These are phyloP conservation scores for Cossypha dichroa DNA, from an alignment of 2,797 vertebrate genomes.

Conservation along the genomic window DNA sequence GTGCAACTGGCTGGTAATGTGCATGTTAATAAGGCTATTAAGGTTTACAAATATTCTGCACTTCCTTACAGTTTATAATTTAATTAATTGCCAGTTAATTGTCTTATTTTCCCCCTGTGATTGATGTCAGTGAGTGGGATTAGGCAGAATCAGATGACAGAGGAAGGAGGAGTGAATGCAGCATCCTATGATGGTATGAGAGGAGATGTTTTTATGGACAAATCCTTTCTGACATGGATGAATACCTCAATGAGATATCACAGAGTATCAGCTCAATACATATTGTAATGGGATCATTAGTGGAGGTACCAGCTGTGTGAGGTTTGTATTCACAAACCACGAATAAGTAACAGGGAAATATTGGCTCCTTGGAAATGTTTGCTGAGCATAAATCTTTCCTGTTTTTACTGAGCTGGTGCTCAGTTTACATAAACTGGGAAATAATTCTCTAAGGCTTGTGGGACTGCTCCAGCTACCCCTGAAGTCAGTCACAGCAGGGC, in stretches of 20 bases:
- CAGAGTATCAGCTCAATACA: conserved; percentile 54
- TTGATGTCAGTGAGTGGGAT: conserved; percentile 63
- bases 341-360: conserved; percentile 31
- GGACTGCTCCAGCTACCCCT: not conserved
- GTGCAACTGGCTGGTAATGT: conserved; percentile 13
- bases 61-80: conserved; percentile 58
- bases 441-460: not conserved
- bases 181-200: conserved; percentile 6
- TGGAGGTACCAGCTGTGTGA: conserved; percentile 54
- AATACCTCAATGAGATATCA: conserved; percentile 60
- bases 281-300: conserved; percentile 67
- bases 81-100: conserved; percentile 69
- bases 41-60: conserved; percentile 47
- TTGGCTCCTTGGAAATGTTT: conserved; percentile 60
- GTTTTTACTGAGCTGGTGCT: conserved; percentile 24
- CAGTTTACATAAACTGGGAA: conserved; percentile 9
- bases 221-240: conserved; percentile 71
- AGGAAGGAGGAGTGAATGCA: conserved; percentile 24
- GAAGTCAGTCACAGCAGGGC: not conserved
- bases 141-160: conserved; percentile 57
- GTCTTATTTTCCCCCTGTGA: conserved; percentile 65
- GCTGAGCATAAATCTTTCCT: conserved; percentile 31
- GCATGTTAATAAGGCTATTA: conserved; percentile 39
- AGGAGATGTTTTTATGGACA: conserved; percentile 64
- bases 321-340: conserved; percentile 61